Evolutionary conservation across 2,797 vertebrate species (phyloP), one percentile per base, ranked within the genome.

Genomic region (Enteromius trimaculatus): DNA sequence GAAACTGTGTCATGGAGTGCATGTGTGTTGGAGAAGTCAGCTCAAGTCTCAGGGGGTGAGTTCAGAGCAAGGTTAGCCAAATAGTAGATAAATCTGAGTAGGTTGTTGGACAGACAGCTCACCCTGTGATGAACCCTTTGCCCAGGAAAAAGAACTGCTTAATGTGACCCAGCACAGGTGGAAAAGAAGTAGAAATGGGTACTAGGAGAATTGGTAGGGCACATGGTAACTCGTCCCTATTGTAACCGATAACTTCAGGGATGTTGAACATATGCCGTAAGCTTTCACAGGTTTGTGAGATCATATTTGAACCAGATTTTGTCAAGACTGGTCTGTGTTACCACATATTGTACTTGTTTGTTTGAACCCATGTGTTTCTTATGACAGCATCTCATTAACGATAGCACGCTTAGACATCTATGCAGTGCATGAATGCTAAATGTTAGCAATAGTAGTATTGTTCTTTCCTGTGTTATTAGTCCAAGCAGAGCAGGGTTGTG

Each of bases 51-150:
- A 86, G 80, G 92, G 94, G 95, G 92, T 90, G 95, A 92, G 96
- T 96, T 97, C 96, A 97, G 95, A 95, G 93, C 93, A 93, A 94
- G 96, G 95, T 96, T 95, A 96, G 95, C 95, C 95, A 96, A 97
- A 96, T 95, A 96, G 90, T 88, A 90, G 95, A 95, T 95, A 94
- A 95, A 96, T 96, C 95, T 95, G 90, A 94, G 92, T 81, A 92
- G 92, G 86, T 82, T 83, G 85, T 91, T 92, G 93, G 95, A 95
- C 93, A 94, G 95, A 95, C 94, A 94, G 93, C 94, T 95, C 92
- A 93, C 93, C 94, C 93, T 90, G 75, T 89, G 53, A 90, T 96
- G 95, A 96, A 96, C 96, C 94, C 94, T 95, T 95, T 94, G 94
- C 94, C 94, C 92, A 90, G 93, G 90, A 89, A 96, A 95, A 93